Conservation (phyloP, 2,888 invertebrate species). For the Ormyrus thymus region DNA sequence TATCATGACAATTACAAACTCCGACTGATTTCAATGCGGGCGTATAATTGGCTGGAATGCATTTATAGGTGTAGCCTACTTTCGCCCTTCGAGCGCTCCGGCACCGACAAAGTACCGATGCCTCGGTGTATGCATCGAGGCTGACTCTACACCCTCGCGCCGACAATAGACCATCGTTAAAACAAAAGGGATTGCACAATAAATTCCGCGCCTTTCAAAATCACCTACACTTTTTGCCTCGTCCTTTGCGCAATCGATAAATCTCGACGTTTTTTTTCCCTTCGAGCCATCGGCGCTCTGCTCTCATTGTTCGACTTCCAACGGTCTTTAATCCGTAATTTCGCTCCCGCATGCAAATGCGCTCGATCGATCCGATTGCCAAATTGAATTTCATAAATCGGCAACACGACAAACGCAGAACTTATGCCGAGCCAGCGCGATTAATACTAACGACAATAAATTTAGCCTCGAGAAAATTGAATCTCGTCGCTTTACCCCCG, state of each 20-base stretch:
- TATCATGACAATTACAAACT: conserved; percentile 68
- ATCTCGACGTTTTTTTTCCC: conserved; percentile 5
- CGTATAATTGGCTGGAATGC: conserved; percentile 57
- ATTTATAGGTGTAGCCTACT: conserved; percentile 41
- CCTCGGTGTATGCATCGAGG: not conserved
- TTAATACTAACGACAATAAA: conserved; percentile 20
- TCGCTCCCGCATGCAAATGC: too few relatives aligned
- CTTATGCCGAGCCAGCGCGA: not conserved
- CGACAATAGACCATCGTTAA: conserved; percentile 46
- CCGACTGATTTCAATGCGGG: conserved; percentile 55
- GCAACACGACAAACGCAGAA: not conserved
- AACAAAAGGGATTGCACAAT: conserved; percentile 48
- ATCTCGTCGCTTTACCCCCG: not conserved
- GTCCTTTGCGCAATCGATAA: conserved; percentile 12
- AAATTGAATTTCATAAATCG: not conserved
- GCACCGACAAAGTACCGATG: conserved; percentile 22
- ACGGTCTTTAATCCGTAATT: too few relatives aligned
- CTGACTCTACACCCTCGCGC: not conserved
- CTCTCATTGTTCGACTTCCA: too few relatives aligned
- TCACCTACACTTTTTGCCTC: conserved; percentile 19
- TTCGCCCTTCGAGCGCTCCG: conserved; percentile 42
- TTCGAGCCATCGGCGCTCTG: too few relatives aligned
- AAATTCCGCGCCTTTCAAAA: conserved; percentile 35
- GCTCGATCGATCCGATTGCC: too few relatives aligned
- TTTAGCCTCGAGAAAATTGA: conserved; percentile 9